Base-by-base conservation (phyloP, 2,888 invertebrate genomes). In the Cosmia pyralina region DNA sequence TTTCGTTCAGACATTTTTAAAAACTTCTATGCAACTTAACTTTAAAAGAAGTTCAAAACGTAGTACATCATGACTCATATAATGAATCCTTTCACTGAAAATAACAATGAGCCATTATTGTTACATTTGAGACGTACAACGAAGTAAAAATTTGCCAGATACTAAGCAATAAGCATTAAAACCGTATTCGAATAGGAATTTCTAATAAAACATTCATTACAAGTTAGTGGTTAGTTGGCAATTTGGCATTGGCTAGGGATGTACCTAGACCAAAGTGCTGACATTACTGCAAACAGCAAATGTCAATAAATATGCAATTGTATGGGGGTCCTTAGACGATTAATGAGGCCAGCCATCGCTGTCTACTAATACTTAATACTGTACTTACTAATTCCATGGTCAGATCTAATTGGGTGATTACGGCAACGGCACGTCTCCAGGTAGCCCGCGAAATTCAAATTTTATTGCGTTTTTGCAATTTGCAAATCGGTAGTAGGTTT, bases 1-100 rank as follows among this genome's bases (percentile, higher is more conserved):
- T 97, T 97, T 90, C 98, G 97, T 95, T 98, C 98, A 83, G 97
- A 97, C 98, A 98, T 98, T 90, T 88, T 94, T 81, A 53, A 59
- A 75, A 72, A 81, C 81, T 85, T 87, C 77, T 69, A 41, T 17
- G 69, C 41, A 81, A 70, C 77, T 81, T 83, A 5, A 4, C 38
- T 6, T 28, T 77, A 82, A 52, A 74, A 72, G 69, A 62, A 74
- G 75, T 79, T 76, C 68, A 79, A 84, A 84, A 79, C 17, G 64
- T 73, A 81, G 58, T 77, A 80, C 75, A 78, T 85, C 67, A 78
- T 89, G 88, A 90, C 85, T 89, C 88, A 88, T 81, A 41, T 69
- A 72, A n/a, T 50, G 69, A 72, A 70, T 75, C 55, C 72, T 82
- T 78, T 84, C 79, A 84, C 71, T 60, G 75, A 80, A 82, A 71